Evolutionary conservation across 2,888 invertebrate genomes (phyloP).

Genomic region (Hyposoter didymator): DNA sequence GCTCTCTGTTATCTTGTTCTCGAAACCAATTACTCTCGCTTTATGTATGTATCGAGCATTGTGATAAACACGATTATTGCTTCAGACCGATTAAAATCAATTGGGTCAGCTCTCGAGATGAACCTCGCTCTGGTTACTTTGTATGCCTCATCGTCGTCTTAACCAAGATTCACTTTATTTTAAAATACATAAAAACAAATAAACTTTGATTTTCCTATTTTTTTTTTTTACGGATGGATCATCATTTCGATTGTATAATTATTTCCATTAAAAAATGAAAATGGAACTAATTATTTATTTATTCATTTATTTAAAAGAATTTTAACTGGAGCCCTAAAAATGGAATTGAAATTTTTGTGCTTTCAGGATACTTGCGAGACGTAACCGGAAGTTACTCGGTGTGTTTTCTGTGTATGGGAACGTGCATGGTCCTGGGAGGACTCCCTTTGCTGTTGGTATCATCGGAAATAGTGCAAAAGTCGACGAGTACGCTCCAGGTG

Average conservation of each 20-base stretch:
- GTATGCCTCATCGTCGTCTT: background rate
- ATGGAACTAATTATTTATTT: too few species aligned
- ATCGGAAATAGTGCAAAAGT: conserved; percentile 74
- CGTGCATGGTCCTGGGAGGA: conserved; percentile 90
- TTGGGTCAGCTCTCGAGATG: conserved; percentile 61
- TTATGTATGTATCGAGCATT: background rate
- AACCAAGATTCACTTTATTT: background rate
- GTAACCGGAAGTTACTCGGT: conserved; percentile 90
- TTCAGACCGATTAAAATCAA: conserved; percentile 61
- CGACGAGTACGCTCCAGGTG: conserved; percentile 72
- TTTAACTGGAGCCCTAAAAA: background rate
- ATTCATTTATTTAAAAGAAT: too few species aligned
- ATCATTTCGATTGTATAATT: background rate
- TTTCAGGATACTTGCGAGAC: conserved; percentile 87
- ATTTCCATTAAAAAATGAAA: background rate
- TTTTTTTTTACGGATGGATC: too few species aligned
- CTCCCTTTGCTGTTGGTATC: conserved; percentile 87
- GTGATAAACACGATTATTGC: conserved; percentile 55
- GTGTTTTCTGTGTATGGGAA: conserved; percentile 91
- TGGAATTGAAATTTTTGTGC: conserved; percentile 26
- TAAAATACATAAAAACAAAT: too few species aligned
- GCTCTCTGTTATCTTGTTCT: conserved; percentile 7
- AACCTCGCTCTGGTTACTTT: conserved; percentile 17
- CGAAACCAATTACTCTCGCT: conserved; percentile 11
- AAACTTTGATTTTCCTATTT: too few species aligned